A percentile compares a stretch with the other conserved stretches of the same genome.
These are phyloP conservation scores for Coremacera marginata DNA, from an alignment of 2,888 invertebrate species.

Conservation along the genomic window DNA sequence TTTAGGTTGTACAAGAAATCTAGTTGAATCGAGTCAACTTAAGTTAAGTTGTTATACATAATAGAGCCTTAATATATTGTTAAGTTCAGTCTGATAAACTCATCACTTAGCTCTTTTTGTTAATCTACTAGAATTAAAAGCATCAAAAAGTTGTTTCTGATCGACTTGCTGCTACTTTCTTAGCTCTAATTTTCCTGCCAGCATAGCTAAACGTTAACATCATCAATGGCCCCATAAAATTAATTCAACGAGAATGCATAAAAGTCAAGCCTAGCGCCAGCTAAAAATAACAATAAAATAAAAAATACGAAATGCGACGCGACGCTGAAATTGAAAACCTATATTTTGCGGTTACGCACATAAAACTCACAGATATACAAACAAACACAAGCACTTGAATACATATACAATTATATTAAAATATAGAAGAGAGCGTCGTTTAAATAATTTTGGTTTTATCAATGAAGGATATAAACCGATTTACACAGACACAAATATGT, in stretches of 20 bases:
- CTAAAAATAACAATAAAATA: too few species aligned
- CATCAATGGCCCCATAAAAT: neutral
- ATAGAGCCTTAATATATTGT: too few species aligned
- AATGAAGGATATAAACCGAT: neutral
- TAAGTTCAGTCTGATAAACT: too few species aligned
- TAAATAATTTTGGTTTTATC: neutral
- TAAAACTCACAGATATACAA: neutral
- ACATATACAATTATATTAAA: neutral
- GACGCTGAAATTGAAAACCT: neutral
- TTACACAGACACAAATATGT: neutral
- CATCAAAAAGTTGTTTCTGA: too few species aligned
- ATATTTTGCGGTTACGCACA: neutral
- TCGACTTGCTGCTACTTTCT: too few species aligned
- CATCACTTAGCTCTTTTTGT: too few species aligned
- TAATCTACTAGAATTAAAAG: too few species aligned
- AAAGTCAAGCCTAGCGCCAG: neutral
- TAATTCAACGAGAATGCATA: neutral
- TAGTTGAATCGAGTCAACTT: too few species aligned
- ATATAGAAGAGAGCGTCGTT: neutral
- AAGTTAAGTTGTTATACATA: too few species aligned
- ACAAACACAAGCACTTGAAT: neutral
- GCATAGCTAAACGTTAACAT: neutral
- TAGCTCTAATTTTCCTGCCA: too few species aligned
- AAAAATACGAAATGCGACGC: neutral
- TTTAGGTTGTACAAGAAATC: too few species aligned